These are phyloP conservation scores for Solenopsis invicta DNA, from an alignment of 1,140 invertebrate species.

Conservation along the genomic window DNA sequence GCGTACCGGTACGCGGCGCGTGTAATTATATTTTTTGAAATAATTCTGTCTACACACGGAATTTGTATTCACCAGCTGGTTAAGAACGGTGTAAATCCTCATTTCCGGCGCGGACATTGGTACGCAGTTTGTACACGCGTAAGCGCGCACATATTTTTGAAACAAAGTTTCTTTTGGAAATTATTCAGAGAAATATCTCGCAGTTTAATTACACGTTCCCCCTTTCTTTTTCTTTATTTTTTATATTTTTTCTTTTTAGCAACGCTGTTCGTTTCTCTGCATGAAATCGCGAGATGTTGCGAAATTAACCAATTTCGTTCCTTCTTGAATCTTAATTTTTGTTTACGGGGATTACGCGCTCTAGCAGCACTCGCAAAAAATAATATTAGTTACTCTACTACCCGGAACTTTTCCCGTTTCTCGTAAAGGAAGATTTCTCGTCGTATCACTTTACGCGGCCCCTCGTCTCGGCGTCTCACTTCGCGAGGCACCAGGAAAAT, in stretches of 20 bases:
- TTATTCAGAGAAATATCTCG: conserved; percentile 45
- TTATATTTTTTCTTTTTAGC: background rate
- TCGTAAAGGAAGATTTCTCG: conserved; percentile 46
- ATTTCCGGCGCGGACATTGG: conserved; percentile 52
- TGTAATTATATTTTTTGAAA: conserved; percentile 60
- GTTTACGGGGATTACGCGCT: conserved; percentile 26
- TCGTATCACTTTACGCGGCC: conserved; percentile 3
- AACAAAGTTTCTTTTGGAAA: conserved; percentile 49
- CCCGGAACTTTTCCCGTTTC: background rate
- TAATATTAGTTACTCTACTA: conserved; percentile 37
- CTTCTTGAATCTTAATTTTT: conserved; percentile 23
- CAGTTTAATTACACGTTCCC: conserved; percentile 44
- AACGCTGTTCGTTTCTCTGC: background rate
- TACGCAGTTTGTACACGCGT: background rate
- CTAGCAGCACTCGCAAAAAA: background rate
- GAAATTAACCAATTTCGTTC: conserved; percentile 14
- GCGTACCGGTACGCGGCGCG: conserved; percentile 15
- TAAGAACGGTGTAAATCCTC: conserved; percentile 60
- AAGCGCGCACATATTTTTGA: conserved; percentile 38
- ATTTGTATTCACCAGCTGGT: conserved; percentile 30
- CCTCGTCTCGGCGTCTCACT: background rate
- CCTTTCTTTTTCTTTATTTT: too few species aligned
- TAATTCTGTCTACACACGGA: conserved; percentile 41
- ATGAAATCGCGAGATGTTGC: conserved; percentile 7
- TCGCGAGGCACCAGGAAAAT: conserved; percentile 41